Evolutionary conservation across 2,888 invertebrate species (phyloP), one percentile per base, ranked within the genome.

Genomic region (Pyrocoelia pectoralis): DNA sequence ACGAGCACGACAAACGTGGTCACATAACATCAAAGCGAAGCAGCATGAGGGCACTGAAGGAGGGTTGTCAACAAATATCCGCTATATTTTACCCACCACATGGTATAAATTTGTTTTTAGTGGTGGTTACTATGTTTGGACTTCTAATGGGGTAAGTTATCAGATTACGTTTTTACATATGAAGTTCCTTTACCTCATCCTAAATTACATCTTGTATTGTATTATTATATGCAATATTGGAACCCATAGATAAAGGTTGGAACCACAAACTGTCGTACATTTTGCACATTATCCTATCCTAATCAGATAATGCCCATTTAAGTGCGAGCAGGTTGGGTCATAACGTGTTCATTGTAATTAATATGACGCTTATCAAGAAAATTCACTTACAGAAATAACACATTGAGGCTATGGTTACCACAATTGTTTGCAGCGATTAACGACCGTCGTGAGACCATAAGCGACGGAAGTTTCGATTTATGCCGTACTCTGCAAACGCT

Each of bases 321-420:
- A n/a, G n/a, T n/a, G n/a, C n/a, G n/a, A n/a, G n/a, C n/a, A n/a
- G n/a, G n/a, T n/a, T n/a, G n/a, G n/a, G n/a, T n/a, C n/a, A n/a
- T n/a, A n/a, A n/a, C n/a, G n/a, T n/a, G n/a, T n/a, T n/a, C n/a
- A n/a, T n/a, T n/a, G n/a, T n/a, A n/a, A n/a, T n/a, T n/a, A n/a
- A n/a, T n/a, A n/a, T n/a, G n/a, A n/a, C n/a, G n/a, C n/a, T n/a
- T n/a, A n/a, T n/a, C n/a, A n/a, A n/a, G n/a, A n/a, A n/a, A 24
- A 6, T 24, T 3, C 24, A 3, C 6, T 24, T 5, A 24, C 24
- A 24, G 24, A 24, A 24, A 24, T 6, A 94, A 94, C 75, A 93
- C 94, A 0, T 83, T 95, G 38, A 89, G 94, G 12, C 84, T 95
- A 28, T 95, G 95, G 94, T 85, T 94, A 70, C 95, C 95, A 0